These are phyloP conservation scores for Peromyscus aztecus DNA, from an alignment of 2,797 vertebrate genomes.

Conservation along the genomic window DNA sequence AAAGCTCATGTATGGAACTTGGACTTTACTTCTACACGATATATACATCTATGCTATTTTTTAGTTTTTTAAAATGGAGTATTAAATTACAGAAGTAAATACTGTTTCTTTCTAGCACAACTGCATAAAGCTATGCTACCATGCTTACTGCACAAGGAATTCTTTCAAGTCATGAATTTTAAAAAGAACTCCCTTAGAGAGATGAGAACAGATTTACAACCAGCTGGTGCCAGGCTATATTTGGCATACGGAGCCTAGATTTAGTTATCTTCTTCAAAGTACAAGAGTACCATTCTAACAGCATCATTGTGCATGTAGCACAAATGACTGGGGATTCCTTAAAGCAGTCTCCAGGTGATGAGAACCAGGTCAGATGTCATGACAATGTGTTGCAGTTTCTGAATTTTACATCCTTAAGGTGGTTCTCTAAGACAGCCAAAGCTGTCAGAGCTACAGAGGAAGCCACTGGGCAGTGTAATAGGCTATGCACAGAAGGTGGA, in stretches of 20 bases:
- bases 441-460: background rate
- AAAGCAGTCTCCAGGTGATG: constrained; percentile 73
- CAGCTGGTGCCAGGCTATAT: constrained; percentile 88
- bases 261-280: constrained; percentile 86
- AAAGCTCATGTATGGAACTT: background rate
- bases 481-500: background rate
- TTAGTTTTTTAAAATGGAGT: constrained; percentile 33
- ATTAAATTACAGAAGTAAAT: constrained; percentile 63
- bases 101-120: constrained; percentile 57
- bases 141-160: constrained; percentile 65
- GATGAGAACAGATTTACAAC: constrained; percentile 88
- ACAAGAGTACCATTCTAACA: constrained; percentile 85
- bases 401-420: constrained; percentile 49
- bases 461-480: background rate
- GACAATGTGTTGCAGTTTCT: constrained; percentile 12
- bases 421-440: constrained; percentile 15
- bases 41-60: background rate
- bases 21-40: background rate
- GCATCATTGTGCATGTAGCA: constrained; percentile 79
- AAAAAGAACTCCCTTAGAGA: constrained; percentile 84
- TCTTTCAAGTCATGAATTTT: constrained; percentile 87
- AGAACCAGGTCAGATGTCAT: constrained; percentile 69
- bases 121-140: background rate
- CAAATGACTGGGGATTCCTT: constrained; percentile 82
- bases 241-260: constrained; percentile 87